Conservation (phyloP, 1,140 invertebrate genomes). For the Schlechtendalia chinensis region DNA sequence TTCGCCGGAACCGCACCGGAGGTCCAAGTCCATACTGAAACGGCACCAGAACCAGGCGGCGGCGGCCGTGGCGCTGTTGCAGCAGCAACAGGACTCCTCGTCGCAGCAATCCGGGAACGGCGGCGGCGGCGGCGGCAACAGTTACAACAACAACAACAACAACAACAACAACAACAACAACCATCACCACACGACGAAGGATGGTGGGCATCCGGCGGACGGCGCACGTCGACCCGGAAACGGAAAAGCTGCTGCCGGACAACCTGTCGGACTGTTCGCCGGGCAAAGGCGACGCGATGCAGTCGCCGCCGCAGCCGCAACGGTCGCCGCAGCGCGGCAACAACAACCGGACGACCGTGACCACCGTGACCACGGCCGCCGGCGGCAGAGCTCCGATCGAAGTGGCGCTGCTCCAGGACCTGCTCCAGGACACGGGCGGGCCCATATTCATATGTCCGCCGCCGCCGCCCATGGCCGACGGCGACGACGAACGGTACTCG, state of each 20-base stretch:
- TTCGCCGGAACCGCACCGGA: conserved; percentile 64
- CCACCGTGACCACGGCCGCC: conserved; percentile 7
- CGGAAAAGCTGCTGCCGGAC: conserved; percentile 73
- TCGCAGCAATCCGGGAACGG: conserved; percentile 54
- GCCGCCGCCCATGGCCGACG: conserved; percentile 59
- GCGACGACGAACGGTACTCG: conserved; percentile 60
- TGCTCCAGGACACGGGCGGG: conserved; percentile 48
- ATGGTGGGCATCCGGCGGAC: conserved; percentile 56
- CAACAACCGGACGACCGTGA: conserved; percentile 51
- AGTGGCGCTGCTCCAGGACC: conserved; percentile 56
- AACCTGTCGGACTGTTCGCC: conserved; percentile 57
- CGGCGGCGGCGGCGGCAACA: background rate
- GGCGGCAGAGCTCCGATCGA: conserved; percentile 57
- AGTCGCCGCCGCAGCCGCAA: conserved; percentile 30
- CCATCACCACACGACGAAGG: conserved; percentile 53
- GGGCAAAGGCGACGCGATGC: conserved; percentile 54
- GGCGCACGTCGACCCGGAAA: conserved; percentile 66
- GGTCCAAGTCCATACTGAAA: conserved; percentile 77
- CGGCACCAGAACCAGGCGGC: conserved; percentile 61
- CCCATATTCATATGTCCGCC: conserved; percentile 59
- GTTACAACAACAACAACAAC: no score
- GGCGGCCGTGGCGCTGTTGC: conserved; percentile 15
- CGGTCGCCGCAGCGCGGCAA: conserved; percentile 54
- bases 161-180: no score
- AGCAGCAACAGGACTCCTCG: conserved; percentile 52